Conservation (phyloP, 1,140 invertebrate species). For the Drosophila busckii region DNA sequence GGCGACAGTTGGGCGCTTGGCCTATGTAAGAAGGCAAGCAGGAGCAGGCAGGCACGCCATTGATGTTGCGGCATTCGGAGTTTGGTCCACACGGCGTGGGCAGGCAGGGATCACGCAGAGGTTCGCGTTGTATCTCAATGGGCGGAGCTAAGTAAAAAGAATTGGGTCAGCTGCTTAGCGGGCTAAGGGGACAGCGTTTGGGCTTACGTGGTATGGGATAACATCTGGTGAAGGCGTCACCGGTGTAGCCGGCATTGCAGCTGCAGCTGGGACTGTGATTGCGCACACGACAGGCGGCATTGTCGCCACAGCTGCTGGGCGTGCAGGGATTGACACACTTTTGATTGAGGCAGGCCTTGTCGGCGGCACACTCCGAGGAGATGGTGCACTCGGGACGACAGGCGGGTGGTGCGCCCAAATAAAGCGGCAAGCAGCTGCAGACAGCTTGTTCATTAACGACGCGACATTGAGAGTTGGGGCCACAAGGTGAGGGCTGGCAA, state of each 20-base stretch:
- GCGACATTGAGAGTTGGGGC: conserved; percentile 83
- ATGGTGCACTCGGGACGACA: conserved; percentile 84
- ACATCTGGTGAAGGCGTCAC: conserved; percentile 85
- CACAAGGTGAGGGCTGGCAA: conserved; percentile 84
- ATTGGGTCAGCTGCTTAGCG: neutral
- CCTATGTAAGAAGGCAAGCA: conserved; percentile 88
- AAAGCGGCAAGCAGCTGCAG: conserved; percentile 83
- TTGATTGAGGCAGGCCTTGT: conserved; percentile 84
- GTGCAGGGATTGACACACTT: conserved; percentile 85
- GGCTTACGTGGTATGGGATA: conserved; percentile 82
- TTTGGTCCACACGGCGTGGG: conserved; percentile 90
- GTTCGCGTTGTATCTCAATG: conserved; percentile 83
- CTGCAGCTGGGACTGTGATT: conserved; percentile 87
- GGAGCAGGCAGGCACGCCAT: conserved; percentile 86
- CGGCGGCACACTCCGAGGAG: conserved; percentile 84
- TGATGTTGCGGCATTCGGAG: conserved; percentile 87
- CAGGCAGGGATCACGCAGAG: conserved; percentile 84
- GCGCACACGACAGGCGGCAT: conserved; percentile 85
- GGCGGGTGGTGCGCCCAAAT: conserved; percentile 82
- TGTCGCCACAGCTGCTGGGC: conserved; percentile 84
- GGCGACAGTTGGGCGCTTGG: conserved; percentile 88
- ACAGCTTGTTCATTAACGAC: conserved; percentile 82
- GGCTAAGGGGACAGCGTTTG: neutral
- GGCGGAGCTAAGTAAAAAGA: conserved; percentile 81
- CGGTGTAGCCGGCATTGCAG: conserved; percentile 82